phyloP scores from a whole-genome alignment of 1,140 invertebrate species.

The Drosophila erecta region DNA sequence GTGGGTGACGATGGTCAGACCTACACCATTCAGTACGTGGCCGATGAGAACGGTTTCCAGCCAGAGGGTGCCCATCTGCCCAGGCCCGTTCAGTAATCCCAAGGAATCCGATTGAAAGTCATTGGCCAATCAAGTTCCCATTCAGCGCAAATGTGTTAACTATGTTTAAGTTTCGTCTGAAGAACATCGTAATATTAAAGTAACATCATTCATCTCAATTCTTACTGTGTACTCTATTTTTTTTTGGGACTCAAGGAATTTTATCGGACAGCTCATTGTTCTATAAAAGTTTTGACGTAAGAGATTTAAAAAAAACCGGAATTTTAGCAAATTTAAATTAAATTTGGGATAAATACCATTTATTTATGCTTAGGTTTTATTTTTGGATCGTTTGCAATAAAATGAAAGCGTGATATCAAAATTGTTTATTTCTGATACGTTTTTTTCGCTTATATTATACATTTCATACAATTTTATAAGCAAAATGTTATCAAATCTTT shows the following conservation, averaged over 20 bases:
- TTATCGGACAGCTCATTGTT: no score
- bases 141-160: conserved; percentile 62
- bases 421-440: no score
- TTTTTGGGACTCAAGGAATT: not conserved
- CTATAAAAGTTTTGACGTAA: not conserved
- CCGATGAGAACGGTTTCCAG: conserved; percentile 92
- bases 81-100: conserved; percentile 57
- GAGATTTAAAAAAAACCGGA: no score
- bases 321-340: no score
- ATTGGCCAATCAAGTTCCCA: conserved; percentile 8
- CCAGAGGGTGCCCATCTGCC: conserved; percentile 87
- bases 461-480: no score
- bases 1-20: conserved; percentile 88
- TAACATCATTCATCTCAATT: conserved; percentile 12
- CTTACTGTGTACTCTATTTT: not conserved
- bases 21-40: conserved; percentile 89
- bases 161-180: conserved; percentile 61
- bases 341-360: no score
- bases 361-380: no score
- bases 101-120: conserved; percentile 9
- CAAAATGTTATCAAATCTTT: no score
- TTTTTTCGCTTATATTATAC: no score
- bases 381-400: no score
- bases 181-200: conserved; percentile 30
- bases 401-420: no score